Evolutionary conservation across 2,113 vertebrate genomes (phyloP), one percentile per base, ranked within the genome.

Genomic region (Amblyopsis rosae): DNA sequence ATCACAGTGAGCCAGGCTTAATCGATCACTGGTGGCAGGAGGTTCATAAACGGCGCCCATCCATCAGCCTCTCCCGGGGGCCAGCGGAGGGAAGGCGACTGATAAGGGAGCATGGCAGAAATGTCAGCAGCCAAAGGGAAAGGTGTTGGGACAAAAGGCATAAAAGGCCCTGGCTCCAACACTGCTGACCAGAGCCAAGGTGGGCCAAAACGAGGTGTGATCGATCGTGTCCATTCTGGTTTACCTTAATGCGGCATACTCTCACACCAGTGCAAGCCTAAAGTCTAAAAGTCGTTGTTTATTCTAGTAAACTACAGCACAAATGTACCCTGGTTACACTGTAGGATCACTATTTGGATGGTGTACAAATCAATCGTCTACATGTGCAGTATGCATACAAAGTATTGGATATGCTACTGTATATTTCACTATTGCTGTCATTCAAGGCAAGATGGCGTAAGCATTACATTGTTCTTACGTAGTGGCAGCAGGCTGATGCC

Each of bases 21-120:
- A 93, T 91, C 88, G 92, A 92, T 93, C 89, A 85, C 79, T 72
- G 76, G 86, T 89, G 86, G 87, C 88, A 88, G 90, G 84, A 66
- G 91, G 90, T 92, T 89, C 90, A 92, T 92, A 91, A 92, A 89
- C 84, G 71, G 80, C 60, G 59, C 81, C 76, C 86, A 93, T 93
- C 90, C 88, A 93, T 93, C 90, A 93, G 86, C 69, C 80, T 91
- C 90, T 89, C 80, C 66, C 63, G 81, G 87, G 88, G 86, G 63
- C 71, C 73, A 67, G 71, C 71, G 83, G 73, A 67, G 75, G 75
- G 55, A 45, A 70, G 68, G 73, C 70, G 61, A 70, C 66, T 62
- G 79, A 69, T 55, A 72, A 73, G 72, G 49, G 75, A 86, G 77
- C 60, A 56, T 64, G 85, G 76, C 70, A 35, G 79, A 90, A 90